A percentile compares a stretch with the other conserved stretches of the same genome.
Conservation (phyloP, 1,140 invertebrate species). For the Orchestia grillus region DNA sequence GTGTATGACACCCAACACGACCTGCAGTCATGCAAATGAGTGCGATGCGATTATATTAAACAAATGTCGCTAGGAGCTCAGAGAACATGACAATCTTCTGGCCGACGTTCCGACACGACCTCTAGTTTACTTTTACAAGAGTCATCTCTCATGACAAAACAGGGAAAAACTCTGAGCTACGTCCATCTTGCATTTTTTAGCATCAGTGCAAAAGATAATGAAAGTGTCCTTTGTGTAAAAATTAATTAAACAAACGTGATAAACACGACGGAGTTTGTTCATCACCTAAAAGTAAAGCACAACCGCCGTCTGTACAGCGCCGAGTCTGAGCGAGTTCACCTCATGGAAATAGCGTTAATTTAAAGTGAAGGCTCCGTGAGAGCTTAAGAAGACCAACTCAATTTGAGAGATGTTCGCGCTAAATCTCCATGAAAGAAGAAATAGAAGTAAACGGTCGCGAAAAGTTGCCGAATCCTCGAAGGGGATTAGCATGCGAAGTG, state of each 20-base stretch:
- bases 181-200: not conserved
- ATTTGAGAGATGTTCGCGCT: not conserved
- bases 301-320: not conserved
- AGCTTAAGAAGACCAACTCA: not conserved
- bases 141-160: not conserved
- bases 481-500: not conserved
- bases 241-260: not conserved
- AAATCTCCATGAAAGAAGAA: constrained; percentile 1
- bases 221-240: not conserved
- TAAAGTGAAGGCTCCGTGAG: not conserved
- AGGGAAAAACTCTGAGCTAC: not conserved
- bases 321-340: not conserved
- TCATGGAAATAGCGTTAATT: constrained; percentile 1
- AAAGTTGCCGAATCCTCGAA: not conserved
- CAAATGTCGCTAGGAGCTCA: not conserved
- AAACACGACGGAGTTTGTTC: not conserved
- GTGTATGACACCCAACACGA: not conserved
- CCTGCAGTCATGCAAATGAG: not conserved
- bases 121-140: not conserved
- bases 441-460: not conserved
- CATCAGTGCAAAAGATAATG: not conserved
- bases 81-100: not conserved
- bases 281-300: not conserved
- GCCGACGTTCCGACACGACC: not conserved
- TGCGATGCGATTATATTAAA: not conserved